Evolutionary conservation across 2,797 vertebrate genomes (phyloP).

Genomic region (Strix occidentalis): DNA sequence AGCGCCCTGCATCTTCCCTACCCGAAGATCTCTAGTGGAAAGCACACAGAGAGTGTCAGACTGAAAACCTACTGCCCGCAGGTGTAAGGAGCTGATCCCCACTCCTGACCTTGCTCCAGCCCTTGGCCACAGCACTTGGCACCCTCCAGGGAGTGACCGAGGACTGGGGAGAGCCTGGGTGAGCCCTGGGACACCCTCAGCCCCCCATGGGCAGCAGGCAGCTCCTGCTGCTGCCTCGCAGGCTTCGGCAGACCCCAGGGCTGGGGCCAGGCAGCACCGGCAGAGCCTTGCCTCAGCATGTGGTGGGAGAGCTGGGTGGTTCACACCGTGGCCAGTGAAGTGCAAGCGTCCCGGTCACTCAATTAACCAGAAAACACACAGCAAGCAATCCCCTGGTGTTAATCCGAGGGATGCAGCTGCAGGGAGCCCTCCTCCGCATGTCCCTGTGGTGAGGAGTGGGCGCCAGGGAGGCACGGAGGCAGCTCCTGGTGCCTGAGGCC

Average conservation of each 20-base stretch:
- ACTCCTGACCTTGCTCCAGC: neutral
- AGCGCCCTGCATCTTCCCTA: neutral
- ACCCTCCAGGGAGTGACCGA: neutral
- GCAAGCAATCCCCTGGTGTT: accelerated
- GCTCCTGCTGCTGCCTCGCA: accelerated
- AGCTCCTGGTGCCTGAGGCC: neutral
- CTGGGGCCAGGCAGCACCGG: neutral
- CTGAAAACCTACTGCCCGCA: neutral
- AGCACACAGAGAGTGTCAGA: neutral
- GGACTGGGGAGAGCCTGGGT: neutral
- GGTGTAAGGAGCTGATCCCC: neutral
- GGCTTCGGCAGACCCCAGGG: neutral
- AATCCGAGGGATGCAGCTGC: neutral
- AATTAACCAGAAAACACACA: neutral
- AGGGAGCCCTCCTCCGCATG: accelerated
- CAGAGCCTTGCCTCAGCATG: neutral
- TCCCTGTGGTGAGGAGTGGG: accelerated
- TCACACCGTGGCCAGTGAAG: neutral
- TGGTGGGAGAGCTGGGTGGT: neutral
- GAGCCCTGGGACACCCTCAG: neutral
- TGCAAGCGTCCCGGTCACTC: accelerated
- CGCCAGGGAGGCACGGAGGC: accelerated
- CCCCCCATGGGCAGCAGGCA: neutral
- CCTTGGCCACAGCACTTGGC: neutral
- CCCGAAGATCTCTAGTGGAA: neutral